Percentiles rank a stretch among this genome's conserved stretches.
These are phyloP conservation scores for Myopa tessellatipennis DNA, from an alignment of 2,888 invertebrate species.

Conservation along the genomic window DNA sequence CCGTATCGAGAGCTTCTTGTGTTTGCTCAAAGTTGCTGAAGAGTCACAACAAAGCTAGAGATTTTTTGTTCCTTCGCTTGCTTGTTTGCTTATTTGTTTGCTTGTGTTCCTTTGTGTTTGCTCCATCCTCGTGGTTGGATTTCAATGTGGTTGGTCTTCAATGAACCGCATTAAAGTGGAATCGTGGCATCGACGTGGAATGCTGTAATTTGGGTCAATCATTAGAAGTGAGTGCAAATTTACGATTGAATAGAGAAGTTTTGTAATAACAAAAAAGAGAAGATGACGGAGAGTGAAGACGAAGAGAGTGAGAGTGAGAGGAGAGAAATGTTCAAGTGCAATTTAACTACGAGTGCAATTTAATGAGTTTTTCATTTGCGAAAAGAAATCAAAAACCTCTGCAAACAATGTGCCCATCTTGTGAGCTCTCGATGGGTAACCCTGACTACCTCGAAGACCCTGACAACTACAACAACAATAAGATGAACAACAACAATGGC, in stretches of 20 bases:
- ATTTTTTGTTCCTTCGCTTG: too few species aligned
- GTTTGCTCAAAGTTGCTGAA: too few species aligned
- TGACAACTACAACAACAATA: background rate
- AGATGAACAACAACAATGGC: slow-evolving; percentile 11
- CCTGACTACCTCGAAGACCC: background rate
- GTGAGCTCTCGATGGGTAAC: background rate
- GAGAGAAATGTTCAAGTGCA: too few species aligned
- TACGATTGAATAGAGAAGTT: background rate
- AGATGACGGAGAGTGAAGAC: background rate
- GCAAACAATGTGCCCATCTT: too few species aligned
- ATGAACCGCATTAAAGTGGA: background rate
- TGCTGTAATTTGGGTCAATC: background rate
- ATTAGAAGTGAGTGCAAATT: background rate
- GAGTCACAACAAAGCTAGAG: too few species aligned
- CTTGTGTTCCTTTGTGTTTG: too few species aligned
- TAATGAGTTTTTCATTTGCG: background rate
- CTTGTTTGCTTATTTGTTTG: too few species aligned
- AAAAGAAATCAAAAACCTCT: too few species aligned
- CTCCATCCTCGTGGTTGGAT: too few species aligned
- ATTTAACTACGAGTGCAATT: too few species aligned
- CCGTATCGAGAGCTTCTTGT: too few species aligned
- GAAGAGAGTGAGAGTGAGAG: background rate
- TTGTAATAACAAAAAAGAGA: background rate
- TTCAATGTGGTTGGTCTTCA: background rate
- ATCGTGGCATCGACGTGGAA: background rate